Percentiles rank a stretch among this genome's conserved stretches.
Evolutionary conservation across 2,797 vertebrate genomes (phyloP).

Genomic region (Toxotes lorentzi): DNA sequence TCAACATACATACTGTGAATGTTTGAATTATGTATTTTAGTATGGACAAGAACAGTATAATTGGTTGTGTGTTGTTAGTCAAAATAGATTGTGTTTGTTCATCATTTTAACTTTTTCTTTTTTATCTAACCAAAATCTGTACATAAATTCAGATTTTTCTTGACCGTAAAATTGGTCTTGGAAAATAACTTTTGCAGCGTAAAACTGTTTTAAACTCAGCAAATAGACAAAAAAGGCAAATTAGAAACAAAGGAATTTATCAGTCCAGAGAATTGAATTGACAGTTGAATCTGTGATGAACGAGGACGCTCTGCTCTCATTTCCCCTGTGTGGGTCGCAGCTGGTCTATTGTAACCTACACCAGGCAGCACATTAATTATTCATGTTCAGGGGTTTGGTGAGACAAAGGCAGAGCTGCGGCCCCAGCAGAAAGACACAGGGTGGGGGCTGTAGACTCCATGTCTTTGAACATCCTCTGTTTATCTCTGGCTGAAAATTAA

Average conservation of each 20-base stretch:
- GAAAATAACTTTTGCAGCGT: neutral
- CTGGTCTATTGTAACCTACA: conserved; percentile 74
- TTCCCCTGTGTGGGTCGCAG: conserved; percentile 59
- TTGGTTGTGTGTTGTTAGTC: neutral
- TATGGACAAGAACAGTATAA: neutral
- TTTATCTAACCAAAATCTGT: neutral
- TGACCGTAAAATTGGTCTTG: neutral
- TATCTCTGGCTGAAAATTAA: neutral
- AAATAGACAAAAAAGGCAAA: neutral
- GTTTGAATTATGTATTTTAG: neutral
- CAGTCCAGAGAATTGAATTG: neutral
- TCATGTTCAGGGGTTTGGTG: conserved; percentile 71
- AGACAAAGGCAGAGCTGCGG: conserved; percentile 70
- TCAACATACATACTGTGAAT: neutral
- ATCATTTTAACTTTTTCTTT: neutral
- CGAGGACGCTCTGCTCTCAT: conserved; percentile 19
- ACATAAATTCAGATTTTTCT: neutral
- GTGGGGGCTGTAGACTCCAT: neutral
- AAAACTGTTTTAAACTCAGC: neutral
- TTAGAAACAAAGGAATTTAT: neutral
- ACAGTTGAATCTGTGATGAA: conserved; percentile 14
- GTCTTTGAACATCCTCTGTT: conserved; percentile 25
- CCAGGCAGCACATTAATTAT: conserved; percentile 70
- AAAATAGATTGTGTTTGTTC: neutral
- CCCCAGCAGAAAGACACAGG: conserved; percentile 15